A percentile compares a stretch with the other conserved stretches of the same genome.
These are phyloP conservation scores for Rhyzopertha dominica DNA, from an alignment of 1,140 invertebrate species.

Conservation along the genomic window DNA sequence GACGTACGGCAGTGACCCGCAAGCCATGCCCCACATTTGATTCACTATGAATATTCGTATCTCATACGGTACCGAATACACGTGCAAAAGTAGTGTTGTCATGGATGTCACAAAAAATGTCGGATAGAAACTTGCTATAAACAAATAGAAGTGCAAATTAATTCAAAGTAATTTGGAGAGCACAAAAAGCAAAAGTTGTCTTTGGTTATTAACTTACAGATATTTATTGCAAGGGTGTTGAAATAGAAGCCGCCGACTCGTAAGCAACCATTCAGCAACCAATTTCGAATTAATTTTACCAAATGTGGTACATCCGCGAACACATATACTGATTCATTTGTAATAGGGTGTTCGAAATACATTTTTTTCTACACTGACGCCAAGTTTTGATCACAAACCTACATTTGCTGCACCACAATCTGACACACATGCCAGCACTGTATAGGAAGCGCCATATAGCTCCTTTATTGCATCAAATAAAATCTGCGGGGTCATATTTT, in stretches of 20 bases:
- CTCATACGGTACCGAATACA: too few species aligned
- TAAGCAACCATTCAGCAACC: constrained; percentile 9
- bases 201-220: too few species aligned
- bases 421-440: constrained; percentile 34
- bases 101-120: too few species aligned
- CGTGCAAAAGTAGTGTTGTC: too few species aligned
- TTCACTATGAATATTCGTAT: too few species aligned
- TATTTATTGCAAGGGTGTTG: too few species aligned
- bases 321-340: constrained; percentile 1
- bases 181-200: too few species aligned
- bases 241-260: neutral
- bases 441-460: constrained; percentile 26
- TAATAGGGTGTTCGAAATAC: constrained; percentile 3
- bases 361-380: constrained; percentile 21
- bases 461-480: constrained; percentile 26
- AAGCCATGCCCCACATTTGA: too few species aligned
- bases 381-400: constrained; percentile 33
- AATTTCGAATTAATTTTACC: constrained; percentile 7
- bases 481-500: constrained; percentile 30
- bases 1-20: too few species aligned
- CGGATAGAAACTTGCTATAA: too few species aligned
- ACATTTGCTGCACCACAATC: constrained; percentile 36
- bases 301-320: constrained; percentile 13
- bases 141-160: too few species aligned
- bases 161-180: too few species aligned